phyloP scores from a whole-genome alignment of 2,113 vertebrate genomes.

The Chloroceryle aenea region DNA sequence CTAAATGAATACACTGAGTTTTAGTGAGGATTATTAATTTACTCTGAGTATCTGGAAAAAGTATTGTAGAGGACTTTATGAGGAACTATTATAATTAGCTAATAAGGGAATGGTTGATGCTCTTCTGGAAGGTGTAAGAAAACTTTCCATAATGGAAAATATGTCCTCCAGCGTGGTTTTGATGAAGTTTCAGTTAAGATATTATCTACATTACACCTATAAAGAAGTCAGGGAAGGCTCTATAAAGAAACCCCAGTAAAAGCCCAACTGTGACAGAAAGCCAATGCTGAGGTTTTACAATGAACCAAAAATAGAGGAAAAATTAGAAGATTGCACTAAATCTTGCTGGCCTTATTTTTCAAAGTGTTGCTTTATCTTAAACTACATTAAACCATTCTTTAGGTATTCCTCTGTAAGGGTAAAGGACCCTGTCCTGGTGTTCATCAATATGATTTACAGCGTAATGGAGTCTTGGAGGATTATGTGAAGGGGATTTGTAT shows the following conservation, averaged over 20 bases:
- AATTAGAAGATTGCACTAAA: not conserved
- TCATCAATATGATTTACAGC: not conserved
- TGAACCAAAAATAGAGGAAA: not conserved
- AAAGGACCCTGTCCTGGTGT: not conserved
- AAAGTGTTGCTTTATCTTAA: not conserved
- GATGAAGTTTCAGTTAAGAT: not conserved
- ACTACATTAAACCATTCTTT: not conserved
- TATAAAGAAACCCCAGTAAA: not conserved
- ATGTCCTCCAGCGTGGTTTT: not conserved
- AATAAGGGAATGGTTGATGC: not conserved
- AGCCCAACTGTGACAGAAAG: not conserved
- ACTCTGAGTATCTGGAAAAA: not conserved
- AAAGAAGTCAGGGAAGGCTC: not conserved
- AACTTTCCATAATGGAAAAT: not conserved
- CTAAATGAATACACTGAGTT: not conserved
- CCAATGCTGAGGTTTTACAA: not conserved
- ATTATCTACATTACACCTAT: not conserved
- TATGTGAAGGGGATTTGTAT: not conserved
- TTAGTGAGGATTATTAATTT: not conserved
- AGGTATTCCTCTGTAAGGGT: not conserved
- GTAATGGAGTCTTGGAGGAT: not conserved
- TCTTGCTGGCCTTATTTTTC: not conserved
- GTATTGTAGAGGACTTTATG: not conserved
- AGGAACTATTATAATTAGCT: not conserved
- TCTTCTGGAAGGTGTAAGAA: not conserved